Base-by-base conservation (phyloP, 2,888 invertebrate species). In the Pseudococcus viburni region DNA sequence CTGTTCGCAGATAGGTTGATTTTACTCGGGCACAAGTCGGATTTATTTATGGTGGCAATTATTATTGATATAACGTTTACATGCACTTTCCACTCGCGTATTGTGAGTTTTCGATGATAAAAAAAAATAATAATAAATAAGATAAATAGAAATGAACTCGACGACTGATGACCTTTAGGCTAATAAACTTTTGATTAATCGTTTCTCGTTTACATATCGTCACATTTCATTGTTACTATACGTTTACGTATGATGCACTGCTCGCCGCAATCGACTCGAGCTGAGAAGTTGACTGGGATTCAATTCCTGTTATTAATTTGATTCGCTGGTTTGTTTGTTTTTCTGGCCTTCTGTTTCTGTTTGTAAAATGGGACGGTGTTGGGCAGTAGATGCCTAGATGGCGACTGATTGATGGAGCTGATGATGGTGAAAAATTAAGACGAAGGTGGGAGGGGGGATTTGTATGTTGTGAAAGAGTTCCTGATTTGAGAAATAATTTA, bases 151-250 rank as follows among this genome's bases (percentile, higher is more conserved):
- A 80, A 80, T 80, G 80, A 80, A 33, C 42, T 80, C 42, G 33
- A 42, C 80, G 80, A 80, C 80, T 80, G 80, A n/a, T 80, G 80
- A 80, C 80, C 80, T 80, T 80, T 80, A 80, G 42, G 80, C 80
- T 80, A 80, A 80, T 80, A 80, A 80, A 80, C 80, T 80, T 80
- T 80, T 80, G 80, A 80, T 80, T 80, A 80, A 80, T 80, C 39
- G 42, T 11, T 80, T 80, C 80, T 80, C 80, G 39, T 80, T 80
- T 80, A 42, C 42, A 80, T 80, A 80, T 80, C 80, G 80, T 80
- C 80, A 80, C 80, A 80, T 33, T 80, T 80, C 42, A 39, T 80
- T 42, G 80, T 80, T 42, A 42, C 26, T 1, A 0, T 55, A 15
- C 17, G 15, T 55, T 5, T 55, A 15, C 17, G 15, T 55, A 11